Evolutionary conservation across 2,797 vertebrate genomes (phyloP), one percentile per base, ranked within the genome.

Genomic region (Tapera naevia): DNA sequence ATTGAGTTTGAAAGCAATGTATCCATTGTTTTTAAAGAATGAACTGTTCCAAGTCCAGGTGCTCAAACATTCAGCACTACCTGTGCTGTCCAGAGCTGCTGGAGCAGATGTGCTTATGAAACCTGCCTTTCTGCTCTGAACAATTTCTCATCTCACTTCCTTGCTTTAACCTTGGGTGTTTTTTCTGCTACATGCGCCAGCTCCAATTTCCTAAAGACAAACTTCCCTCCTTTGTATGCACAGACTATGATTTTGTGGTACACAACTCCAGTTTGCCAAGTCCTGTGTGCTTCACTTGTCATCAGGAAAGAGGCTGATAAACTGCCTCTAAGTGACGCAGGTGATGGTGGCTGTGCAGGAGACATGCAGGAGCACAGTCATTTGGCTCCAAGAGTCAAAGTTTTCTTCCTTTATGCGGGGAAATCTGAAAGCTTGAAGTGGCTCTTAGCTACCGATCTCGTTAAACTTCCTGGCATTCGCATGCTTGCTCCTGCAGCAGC

Each of bases 381-480:
- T 95, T 92, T 96, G 95, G 93, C 95, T 94, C 95, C 2, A 11
- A 84, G 95, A 96, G 90, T 94, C 94, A 88, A 16, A 53, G 54
- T 91, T 88, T 94, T 94, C 74, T 93, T 74, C n/a, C 67, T 70
- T 80, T 65, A 62, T 43, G 58, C 0, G 6, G 33, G 64, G 88
- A 91, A 92, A 60, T 88, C 23, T 56, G 88, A 92, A 95, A 95
- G 94, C 91, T 96, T 97, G 83, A 96, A 94, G 95, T 96, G 91
- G 94, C 89, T 95, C 39, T 91, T 54, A 56, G 95, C 91, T 83
- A 93, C 65, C 80, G 54, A 46, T 45, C 71, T 27, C 37, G 28
- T 85, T 88, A 50, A 84, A 58, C 35, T 71, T 71, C 60, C 70
- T 76, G 80, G 66, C 37, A 37, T 54, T 86, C 86, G 79, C 32